phyloP scores from a whole-genome alignment of 2,113 vertebrate genomes.

The Pseudorasbora parva region DNA sequence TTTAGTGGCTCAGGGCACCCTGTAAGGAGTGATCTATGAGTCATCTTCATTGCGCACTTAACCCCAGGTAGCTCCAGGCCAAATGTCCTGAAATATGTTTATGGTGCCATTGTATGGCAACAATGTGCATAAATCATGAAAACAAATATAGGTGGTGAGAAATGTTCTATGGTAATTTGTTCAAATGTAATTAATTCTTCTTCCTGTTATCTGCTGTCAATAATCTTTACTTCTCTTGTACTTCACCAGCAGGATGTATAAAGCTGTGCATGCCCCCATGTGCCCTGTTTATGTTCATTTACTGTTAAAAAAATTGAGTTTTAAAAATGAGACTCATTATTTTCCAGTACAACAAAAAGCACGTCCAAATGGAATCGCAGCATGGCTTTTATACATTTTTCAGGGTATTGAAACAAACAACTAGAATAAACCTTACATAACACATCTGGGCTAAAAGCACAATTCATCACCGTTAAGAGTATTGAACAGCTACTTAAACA shows the following conservation, averaged over 20 bases:
- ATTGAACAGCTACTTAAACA: background rate
- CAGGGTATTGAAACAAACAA: slow-evolving; percentile 3
- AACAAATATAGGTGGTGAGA: background rate
- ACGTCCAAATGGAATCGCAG: background rate
- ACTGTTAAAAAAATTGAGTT: background rate
- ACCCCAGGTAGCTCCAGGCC: background rate
- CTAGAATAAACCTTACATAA: slow-evolving; percentile 8
- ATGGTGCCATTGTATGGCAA: background rate
- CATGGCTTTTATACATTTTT: background rate
- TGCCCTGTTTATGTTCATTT: background rate
- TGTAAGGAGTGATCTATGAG: background rate
- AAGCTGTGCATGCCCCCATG: background rate
- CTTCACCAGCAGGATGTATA: background rate
- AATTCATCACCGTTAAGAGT: background rate
- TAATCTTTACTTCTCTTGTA: background rate
- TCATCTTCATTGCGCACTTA: background rate
- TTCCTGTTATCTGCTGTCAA: background rate
- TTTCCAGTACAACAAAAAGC: background rate
- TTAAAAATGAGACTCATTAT: background rate
- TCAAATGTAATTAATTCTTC: background rate
- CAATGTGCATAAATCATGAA: background rate
- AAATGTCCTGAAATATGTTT: background rate
- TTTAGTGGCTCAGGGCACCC: background rate
- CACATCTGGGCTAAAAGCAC: background rate
- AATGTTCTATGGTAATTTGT: background rate